These are phyloP conservation scores for Agapornis roseicollis DNA, from an alignment of 2,113 vertebrate genomes.

Conservation along the genomic window DNA sequence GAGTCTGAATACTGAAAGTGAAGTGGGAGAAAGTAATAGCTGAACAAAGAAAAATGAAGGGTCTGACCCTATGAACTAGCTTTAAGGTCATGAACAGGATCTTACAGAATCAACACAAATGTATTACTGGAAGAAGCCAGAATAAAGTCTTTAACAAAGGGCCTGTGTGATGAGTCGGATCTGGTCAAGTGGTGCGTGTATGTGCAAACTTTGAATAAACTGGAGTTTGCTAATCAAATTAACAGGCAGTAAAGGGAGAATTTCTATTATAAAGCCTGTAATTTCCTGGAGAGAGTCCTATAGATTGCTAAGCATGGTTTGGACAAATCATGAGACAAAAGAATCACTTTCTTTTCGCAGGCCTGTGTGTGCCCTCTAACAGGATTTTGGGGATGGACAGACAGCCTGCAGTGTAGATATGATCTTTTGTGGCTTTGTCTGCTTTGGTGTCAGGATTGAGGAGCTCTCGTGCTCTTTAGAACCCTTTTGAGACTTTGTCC, in stretches of 20 bases:
- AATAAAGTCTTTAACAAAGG: conserved; percentile 8
- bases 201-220: conserved; percentile 32
- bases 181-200: conserved; percentile 36
- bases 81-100: conserved; percentile 53
- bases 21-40: conserved; percentile 40
- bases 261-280: conserved; percentile 30
- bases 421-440: background rate
- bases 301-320: background rate
- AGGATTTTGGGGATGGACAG: background rate
- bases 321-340: background rate
- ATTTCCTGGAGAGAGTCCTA: conserved; percentile 28
- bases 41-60: conserved; percentile 43
- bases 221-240: conserved; percentile 28
- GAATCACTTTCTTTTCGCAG: background rate
- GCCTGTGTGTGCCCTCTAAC: background rate
- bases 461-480: background rate
- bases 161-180: conserved; percentile 40
- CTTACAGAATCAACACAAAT: conserved; percentile 54
- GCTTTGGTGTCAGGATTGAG: background rate
- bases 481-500: background rate
- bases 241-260: background rate
- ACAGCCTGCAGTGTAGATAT: background rate
- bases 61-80: conserved; percentile 47
- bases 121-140: conserved; percentile 58
- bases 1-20: conserved; percentile 45